A percentile compares a stretch with the other conserved stretches of the same genome.
Conservation (phyloP, 2,797 vertebrate genomes). For the Lycodopsis pacificus region DNA sequence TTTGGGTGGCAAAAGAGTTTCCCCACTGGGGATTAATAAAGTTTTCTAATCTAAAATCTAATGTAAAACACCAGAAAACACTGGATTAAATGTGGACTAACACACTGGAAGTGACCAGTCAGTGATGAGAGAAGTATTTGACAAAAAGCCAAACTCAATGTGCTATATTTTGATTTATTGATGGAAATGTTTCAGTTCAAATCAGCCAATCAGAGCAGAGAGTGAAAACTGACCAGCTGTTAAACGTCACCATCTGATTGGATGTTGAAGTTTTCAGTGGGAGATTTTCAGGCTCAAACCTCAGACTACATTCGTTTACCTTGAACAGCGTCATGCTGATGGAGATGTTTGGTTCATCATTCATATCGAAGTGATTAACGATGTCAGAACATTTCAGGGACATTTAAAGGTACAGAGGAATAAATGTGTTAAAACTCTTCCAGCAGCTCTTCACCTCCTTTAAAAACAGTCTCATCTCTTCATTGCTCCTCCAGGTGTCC, state of each 20-base stretch:
- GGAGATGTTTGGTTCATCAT: background rate
- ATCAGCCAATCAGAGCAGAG: background rate
- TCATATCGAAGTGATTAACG: background rate
- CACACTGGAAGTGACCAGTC: background rate
- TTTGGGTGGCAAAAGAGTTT: too few relatives aligned
- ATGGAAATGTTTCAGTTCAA: background rate
- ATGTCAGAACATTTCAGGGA: background rate
- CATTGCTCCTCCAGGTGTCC: background rate
- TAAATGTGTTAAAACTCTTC: too few relatives aligned
- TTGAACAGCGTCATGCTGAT: conserved; percentile 10
- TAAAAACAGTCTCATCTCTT: background rate
- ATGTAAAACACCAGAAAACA: background rate
- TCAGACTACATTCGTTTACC: background rate
- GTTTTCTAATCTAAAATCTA: too few relatives aligned
- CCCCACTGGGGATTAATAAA: too few relatives aligned
- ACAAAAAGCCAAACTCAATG: background rate
- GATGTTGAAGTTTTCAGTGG: background rate
- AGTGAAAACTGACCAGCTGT: background rate
- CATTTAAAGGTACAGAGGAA: background rate
- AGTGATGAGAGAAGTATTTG: background rate
- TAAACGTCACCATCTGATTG: background rate
- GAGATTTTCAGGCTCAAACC: conserved; percentile 1
- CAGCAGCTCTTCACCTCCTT: too few relatives aligned
- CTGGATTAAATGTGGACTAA: background rate
- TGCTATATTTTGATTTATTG: conserved; percentile 10